phyloP scores from a whole-genome alignment of 1,140 invertebrate species.

The Saxidomus purpurata region DNA sequence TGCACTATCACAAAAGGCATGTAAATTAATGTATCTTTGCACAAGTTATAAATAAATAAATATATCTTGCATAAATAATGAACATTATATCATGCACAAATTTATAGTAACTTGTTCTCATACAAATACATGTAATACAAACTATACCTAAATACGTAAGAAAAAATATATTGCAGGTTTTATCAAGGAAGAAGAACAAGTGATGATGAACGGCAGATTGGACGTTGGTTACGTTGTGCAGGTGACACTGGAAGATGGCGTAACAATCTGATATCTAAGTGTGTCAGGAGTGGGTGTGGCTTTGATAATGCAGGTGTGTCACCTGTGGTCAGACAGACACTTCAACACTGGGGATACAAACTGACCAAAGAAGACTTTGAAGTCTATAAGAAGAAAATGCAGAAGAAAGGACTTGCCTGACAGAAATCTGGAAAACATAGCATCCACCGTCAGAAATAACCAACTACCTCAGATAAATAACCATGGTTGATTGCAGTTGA shows the following conservation, averaged over 20 bases:
- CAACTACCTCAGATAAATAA: no score
- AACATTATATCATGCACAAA: no score
- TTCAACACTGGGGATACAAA: constrained; percentile 80
- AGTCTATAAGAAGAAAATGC: constrained; percentile 71
- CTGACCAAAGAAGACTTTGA: constrained; percentile 77
- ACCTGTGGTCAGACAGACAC: constrained; percentile 79
- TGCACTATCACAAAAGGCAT: no score
- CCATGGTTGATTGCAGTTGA: no score
- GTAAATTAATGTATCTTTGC: no score
- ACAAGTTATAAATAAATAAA: no score
- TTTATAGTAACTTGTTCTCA: no score
- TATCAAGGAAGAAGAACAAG: constrained; percentile 76
- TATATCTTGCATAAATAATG: no score
- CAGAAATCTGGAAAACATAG: no score
- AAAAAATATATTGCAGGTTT: constrained; percentile 74
- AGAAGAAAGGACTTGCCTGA: constrained; percentile 65
- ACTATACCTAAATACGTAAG: no score
- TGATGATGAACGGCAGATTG: constrained; percentile 80
- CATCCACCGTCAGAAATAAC: no score
- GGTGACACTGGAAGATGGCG: constrained; percentile 76
- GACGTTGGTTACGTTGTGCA: constrained; percentile 79
- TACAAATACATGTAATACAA: no score
- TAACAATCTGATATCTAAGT: constrained; percentile 79
- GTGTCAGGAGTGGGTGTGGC: constrained; percentile 70
- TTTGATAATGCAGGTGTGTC: constrained; percentile 75